Evolutionary conservation across 2,113 vertebrate genomes (phyloP), one percentile per base, ranked within the genome.

Genomic region (Amazona guildingii): DNA sequence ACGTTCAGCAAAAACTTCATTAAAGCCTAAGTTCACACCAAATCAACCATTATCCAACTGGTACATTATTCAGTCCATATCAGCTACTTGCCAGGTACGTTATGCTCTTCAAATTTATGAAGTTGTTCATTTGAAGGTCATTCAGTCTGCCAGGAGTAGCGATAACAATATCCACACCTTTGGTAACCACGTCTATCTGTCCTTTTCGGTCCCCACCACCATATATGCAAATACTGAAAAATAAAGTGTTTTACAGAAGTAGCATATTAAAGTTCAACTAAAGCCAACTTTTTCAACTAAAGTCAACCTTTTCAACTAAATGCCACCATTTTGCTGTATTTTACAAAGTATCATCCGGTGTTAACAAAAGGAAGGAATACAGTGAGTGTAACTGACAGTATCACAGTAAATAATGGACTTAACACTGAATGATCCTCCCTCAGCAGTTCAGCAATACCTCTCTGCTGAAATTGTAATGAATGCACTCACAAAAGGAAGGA

Each of bases 91-190:
- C 99, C 99, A 99, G 97, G 95, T 99, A 99, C 4, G 99, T 99
- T 91, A 99, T 94, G 82, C 98, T 99, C 94, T 73, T 98, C 68
- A 99, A 97, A 90, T 98, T 98, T 96, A 99, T 98, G 91, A 99
- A 98, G 54, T 98, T 98, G 91, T 99, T 99, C 99, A 99, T 99
- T 64, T 99, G 99, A 24, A 99, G 98, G 92, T 99, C 99, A 70
- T 99, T 98, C 55, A 99, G 91, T 75, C 99, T 98, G 68, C 99
- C 99, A 8, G 99, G 99, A 67, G 99, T 99, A 79, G 99, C 99
- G 79, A 99, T 99, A 78, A 99, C 98, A n/a, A 99, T 98, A 95
- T 99, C 99, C 95, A 99, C 98, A 25, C 99, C 99, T 68, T 97
- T 93, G 76, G 96, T 98, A 76, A 99, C 97, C 31, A 94, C 7